Base-by-base conservation (phyloP, 2,113 vertebrate genomes). In the Mastomys coucha region DNA sequence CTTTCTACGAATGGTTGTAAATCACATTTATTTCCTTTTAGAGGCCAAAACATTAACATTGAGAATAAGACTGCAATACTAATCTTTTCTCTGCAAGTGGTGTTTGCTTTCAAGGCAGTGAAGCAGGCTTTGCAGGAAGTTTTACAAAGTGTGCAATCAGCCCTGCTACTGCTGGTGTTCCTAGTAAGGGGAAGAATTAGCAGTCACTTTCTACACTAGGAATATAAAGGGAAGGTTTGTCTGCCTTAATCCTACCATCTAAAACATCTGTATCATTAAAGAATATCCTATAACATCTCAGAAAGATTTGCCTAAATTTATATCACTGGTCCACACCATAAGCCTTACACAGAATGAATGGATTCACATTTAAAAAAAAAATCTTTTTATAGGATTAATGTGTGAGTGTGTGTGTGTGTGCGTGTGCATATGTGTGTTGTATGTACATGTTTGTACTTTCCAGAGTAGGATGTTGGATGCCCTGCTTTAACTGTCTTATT, bases 1-100 rank as follows among this genome's bases (percentile, higher is more conserved):
- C 89, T 91, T 85, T 88, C 67, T 86, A 91, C 78, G 51, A 49
- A 65, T 53, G 78, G 84, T 1, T 93, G 73, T 88, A 91, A 91
- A 96, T 89, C 78, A 80, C 80, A 85, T 88, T 95, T 94, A 76
- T 90, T 96, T 95, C 78, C 89, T 95, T 89, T 91, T 3, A 0
- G 63, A 63, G 75, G 28, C 87, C 51, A 75, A 89, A 91, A 95
- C 78, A 88, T 89, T 94, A 93, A 80, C 72, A 69, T 0, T 75
- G 65, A 89, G 87, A 95, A 91, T 5, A 11, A 75, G 82, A 94
- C 45, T n/a, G 19, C 65, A 39, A 39, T 26, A 60, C 80, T 26
- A 4, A 56, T 60, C 63, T 88, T 49, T 63, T 85, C 81, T 92
- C 88, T 77, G 39, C 51, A 72, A 78, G 90, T 67, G 36, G 49